These are phyloP conservation scores for Corythoichthys haematopterus DNA, from an alignment of 2,113 vertebrate genomes.

Conservation along the genomic window DNA sequence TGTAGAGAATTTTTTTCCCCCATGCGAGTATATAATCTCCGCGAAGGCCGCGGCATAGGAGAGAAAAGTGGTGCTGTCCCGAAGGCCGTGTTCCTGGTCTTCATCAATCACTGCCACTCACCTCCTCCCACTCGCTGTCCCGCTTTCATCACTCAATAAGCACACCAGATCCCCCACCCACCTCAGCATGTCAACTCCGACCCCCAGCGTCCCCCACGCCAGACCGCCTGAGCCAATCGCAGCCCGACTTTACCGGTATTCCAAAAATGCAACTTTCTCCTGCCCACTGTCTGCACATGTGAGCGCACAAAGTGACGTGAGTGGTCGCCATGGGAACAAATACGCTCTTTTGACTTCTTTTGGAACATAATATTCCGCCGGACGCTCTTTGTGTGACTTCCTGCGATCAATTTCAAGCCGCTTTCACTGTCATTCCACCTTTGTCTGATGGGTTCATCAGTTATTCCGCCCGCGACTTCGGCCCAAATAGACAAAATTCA, in stretches of 20 bases:
- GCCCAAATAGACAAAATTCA: slow-evolving; percentile 10
- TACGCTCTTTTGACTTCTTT: slow-evolving; percentile 21
- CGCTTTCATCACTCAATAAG: slow-evolving; percentile 71
- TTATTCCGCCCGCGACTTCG: slow-evolving; percentile 31
- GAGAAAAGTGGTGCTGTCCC: slow-evolving; percentile 5
- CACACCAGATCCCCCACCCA: slow-evolving; percentile 55
- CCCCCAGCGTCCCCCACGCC: slow-evolving; percentile 10
- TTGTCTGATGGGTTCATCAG: slow-evolving; percentile 45
- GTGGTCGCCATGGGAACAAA: slow-evolving; percentile 57
- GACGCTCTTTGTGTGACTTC: slow-evolving; percentile 48
- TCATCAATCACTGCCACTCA: slow-evolving; percentile 61
- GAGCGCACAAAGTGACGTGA: slow-evolving; percentile 34
- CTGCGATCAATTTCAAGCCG: slow-evolving; percentile 60
- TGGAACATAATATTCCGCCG: slow-evolving; percentile 58
- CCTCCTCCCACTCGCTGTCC: slow-evolving; percentile 56
- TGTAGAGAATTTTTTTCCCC: slow-evolving; percentile 1
- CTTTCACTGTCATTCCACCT: slow-evolving; percentile 43
- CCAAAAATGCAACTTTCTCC: slow-evolving; percentile 61
- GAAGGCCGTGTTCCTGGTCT: slow-evolving; percentile 16
- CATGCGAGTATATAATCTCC: slow-evolving; percentile 1
- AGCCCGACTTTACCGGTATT: slow-evolving; percentile 56
- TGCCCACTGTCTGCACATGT: slow-evolving; percentile 44
- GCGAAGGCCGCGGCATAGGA: slow-evolving; percentile 19
- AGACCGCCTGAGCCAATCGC: slow-evolving; percentile 55
- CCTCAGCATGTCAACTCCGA: slow-evolving; percentile 6